Conservation (phyloP, 2,113 vertebrate species). For the Lagopus leucura region DNA sequence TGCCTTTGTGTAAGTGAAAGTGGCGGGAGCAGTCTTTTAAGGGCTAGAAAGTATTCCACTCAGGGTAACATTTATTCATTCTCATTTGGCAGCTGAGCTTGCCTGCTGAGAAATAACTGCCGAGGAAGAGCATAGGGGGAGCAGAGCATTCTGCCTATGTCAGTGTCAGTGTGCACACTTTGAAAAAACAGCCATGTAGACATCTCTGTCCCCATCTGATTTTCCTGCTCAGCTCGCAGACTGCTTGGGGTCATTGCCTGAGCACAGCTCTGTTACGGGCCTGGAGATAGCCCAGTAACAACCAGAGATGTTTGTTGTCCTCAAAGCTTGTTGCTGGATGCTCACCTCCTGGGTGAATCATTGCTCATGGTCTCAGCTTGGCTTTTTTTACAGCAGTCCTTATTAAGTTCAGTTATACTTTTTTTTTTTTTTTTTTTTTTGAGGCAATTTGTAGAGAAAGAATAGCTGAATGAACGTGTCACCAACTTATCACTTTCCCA, state of each 20-base stretch:
- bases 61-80: background rate
- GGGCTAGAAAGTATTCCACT: background rate
- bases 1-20: background rate
- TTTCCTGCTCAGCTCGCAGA: background rate
- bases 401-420: background rate
- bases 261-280: background rate
- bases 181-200: background rate
- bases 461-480: constrained; percentile 44
- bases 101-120: background rate
- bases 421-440: background rate
- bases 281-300: background rate
- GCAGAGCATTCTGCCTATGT: background rate
- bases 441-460: constrained; percentile 7
- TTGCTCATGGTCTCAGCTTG: background rate
- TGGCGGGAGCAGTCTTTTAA: background rate
- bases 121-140: background rate
- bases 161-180: background rate
- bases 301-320: background rate
- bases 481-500: constrained; percentile 14
- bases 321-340: background rate
- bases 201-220: background rate
- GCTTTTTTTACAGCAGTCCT: background rate
- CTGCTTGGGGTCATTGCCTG: background rate
- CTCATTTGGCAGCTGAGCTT: background rate
- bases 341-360: background rate